Conservation (phyloP, 2,888 invertebrate genomes). For the Petrolisthes cinctipes region DNA sequence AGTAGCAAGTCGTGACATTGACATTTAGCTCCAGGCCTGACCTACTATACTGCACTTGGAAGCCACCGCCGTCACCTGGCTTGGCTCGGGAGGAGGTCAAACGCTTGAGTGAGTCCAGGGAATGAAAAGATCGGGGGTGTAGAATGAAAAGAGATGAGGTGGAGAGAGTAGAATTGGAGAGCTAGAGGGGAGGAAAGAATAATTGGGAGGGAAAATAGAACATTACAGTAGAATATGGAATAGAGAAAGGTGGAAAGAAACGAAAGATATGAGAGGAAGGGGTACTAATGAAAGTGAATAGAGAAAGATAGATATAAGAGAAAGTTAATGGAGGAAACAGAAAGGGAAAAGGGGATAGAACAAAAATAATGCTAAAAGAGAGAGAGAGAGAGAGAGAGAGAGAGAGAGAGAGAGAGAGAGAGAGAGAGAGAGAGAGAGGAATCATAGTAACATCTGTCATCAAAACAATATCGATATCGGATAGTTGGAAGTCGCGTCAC, state of each 20-base stretch:
- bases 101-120: background rate
- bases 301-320: conserved; percentile 19
- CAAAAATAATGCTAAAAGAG: background rate
- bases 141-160: background rate
- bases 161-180: background rate
- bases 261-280: background rate
- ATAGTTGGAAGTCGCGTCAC: too few species aligned
- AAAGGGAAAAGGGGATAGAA: background rate
- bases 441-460: background rate
- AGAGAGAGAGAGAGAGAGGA: conserved; percentile 4
- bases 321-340: background rate
- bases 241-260: background rate
- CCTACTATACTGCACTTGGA: too few species aligned
- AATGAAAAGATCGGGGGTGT: background rate
- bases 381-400: background rate
- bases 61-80: too few species aligned
- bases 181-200: background rate
- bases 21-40: too few species aligned
- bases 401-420: conserved; percentile 2
- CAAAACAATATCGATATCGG: too few species aligned
- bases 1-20: too few species aligned
- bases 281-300: too few species aligned
- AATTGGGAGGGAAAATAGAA: too few species aligned
- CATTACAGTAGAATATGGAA: background rate
- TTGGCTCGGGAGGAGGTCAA: background rate